These are phyloP conservation scores for Coryphaenoides rupestris DNA, from an alignment of 2,113 vertebrate genomes.

Conservation along the genomic window DNA sequence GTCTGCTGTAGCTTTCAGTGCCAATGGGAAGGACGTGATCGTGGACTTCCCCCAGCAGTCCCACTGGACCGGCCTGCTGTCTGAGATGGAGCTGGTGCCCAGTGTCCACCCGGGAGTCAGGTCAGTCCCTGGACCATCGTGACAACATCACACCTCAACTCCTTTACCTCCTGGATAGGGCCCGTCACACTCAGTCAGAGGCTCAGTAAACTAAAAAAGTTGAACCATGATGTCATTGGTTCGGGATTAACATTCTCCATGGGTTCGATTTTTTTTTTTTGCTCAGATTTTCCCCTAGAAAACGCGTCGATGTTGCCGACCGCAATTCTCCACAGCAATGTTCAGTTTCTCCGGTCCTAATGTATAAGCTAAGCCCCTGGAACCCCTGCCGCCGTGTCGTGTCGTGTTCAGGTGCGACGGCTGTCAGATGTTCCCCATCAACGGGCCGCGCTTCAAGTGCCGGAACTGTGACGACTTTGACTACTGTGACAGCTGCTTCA, in stretches of 20 bases:
- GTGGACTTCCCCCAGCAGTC: conserved; percentile 98
- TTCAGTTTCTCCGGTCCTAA: no score
- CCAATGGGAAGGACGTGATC: conserved; percentile 97
- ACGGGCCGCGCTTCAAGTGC: conserved; percentile 94
- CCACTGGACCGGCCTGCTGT: conserved; percentile 95
- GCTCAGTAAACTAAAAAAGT: no score
- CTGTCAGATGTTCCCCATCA: conserved; percentile 98
- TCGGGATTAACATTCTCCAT: no score
- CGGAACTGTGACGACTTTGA: conserved; percentile 97
- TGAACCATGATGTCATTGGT: no score
- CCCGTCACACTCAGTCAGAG: no score
- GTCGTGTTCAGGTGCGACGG: conserved; percentile 84
- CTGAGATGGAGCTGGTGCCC: conserved; percentile 97
- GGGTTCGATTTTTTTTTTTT: no score
- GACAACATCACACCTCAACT: no score
- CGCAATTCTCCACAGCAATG: no score
- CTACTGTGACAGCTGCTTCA: conserved; percentile 96
- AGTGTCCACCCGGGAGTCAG: conserved; percentile 95
- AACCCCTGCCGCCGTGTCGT: neutral
- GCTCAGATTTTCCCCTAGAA: no score
- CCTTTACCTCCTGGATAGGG: no score
- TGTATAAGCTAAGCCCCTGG: no score
- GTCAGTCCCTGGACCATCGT: conserved; percentile 60
- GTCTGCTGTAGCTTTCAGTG: conserved; percentile 85
- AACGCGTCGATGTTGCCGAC: no score